Conservation (phyloP, 2,113 vertebrate species). For the Crotalus viridis region DNA sequence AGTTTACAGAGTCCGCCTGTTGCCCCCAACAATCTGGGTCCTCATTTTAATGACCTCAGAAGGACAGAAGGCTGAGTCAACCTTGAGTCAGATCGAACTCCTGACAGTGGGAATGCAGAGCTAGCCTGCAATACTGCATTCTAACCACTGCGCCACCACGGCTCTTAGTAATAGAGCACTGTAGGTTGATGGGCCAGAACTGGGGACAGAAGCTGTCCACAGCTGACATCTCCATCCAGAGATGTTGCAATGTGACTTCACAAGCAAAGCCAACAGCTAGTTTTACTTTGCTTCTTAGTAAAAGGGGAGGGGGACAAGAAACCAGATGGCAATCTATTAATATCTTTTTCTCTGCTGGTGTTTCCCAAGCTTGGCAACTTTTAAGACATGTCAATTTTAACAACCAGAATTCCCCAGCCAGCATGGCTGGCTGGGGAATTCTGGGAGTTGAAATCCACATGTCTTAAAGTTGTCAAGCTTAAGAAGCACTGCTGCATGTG, state of each 20-base stretch:
- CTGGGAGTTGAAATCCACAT: too few species aligned
- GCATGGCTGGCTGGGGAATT: too few species aligned
- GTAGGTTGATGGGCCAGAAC: neutral
- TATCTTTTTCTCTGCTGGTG: neutral
- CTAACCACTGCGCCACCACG: neutral
- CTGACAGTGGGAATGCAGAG: neutral
- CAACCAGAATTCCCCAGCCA: too few species aligned
- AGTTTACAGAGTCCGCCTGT: neutral
- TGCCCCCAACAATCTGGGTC: neutral
- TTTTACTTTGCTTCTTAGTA: constrained; percentile 23
- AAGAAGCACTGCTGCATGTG: neutral
- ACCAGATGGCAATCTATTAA: neutral
- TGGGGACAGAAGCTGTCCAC: neutral
- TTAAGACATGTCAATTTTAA: neutral
- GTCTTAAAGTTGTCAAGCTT: too few species aligned
- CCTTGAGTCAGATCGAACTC: neutral
- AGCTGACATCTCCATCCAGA: neutral
- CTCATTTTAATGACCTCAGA: neutral
- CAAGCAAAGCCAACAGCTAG: constrained; percentile 38
- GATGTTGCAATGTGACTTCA: constrained; percentile 10
- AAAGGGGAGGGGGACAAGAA: neutral
- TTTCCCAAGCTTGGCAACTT: neutral
- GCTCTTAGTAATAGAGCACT: neutral
- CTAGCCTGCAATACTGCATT: neutral
- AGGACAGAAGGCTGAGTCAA: neutral